Percentiles rank a stretch among this genome's conserved stretches.
These are phyloP conservation scores for Drosophila elegans DNA, from an alignment of 1,140 invertebrate genomes.

Conservation along the genomic window DNA sequence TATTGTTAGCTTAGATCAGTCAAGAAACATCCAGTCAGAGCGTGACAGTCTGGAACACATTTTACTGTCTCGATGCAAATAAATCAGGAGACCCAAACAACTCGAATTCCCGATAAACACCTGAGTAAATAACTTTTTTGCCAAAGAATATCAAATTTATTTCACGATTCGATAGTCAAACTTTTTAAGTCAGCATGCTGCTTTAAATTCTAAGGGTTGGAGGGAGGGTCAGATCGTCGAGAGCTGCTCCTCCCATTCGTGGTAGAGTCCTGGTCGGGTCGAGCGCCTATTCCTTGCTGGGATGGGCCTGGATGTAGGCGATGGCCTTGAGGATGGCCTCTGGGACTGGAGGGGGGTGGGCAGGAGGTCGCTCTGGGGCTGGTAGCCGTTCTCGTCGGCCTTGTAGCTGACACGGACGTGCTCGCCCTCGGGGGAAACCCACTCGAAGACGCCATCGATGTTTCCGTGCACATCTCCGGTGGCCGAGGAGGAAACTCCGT, in stretches of 20 bases:
- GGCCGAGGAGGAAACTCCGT: conserved; percentile 84
- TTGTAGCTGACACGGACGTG: conserved; percentile 87
- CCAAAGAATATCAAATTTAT: conserved; percentile 37
- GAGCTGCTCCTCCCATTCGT: not conserved
- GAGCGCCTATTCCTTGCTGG: conserved; percentile 44
- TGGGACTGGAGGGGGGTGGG: conserved; percentile 89
- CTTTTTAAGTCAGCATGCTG: conserved; percentile 18
- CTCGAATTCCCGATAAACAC: not conserved
- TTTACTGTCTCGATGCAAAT: not conserved
- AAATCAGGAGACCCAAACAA: conserved; percentile 4
- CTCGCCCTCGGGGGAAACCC: conserved; percentile 88
- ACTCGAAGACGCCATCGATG: conserved; percentile 86
- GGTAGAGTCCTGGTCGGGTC: not conserved
- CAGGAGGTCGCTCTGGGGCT: conserved; percentile 86
- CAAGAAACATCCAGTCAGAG: conserved; percentile 8
- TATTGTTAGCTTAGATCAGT: conserved; percentile 15
- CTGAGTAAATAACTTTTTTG: not conserved
- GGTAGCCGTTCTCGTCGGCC: conserved; percentile 85
- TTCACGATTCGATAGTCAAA: conserved; percentile 27
- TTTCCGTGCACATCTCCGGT: conserved; percentile 74
- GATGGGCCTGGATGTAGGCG: conserved; percentile 84
- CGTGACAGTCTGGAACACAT: not conserved
- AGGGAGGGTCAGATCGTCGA: not conserved
- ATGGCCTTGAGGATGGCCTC: conserved; percentile 87
- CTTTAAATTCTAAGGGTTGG: conserved; percentile 27